phyloP scores from a whole-genome alignment of 2,888 invertebrate species.

The Lordiphosa fenestrarum region DNA sequence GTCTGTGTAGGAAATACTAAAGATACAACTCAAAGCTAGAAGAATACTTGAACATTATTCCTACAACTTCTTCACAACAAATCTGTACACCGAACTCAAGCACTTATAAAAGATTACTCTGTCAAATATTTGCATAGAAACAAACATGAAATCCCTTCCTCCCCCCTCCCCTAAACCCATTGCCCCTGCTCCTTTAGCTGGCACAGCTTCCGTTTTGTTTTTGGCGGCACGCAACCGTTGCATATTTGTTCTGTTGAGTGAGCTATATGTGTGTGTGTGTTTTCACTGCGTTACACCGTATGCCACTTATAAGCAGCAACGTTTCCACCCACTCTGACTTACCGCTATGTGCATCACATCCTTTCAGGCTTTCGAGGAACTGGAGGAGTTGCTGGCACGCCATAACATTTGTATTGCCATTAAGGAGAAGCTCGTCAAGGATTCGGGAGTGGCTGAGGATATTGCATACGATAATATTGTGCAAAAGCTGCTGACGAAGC shows the following conservation, averaged over 20 bases:
- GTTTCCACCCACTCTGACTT: too few species aligned
- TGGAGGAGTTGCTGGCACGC: constrained; percentile 91
- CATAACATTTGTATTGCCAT: constrained; percentile 95
- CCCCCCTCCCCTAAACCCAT: neutral
- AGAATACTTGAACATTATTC: too few species aligned
- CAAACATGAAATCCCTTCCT: neutral
- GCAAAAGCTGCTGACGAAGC: constrained; percentile 90
- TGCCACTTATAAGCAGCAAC: too few species aligned
- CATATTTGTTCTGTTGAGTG: constrained; percentile 27
- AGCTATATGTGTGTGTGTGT: constrained; percentile 25
- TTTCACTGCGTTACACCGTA: constrained; percentile 15
- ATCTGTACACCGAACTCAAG: too few species aligned
- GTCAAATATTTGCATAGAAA: too few species aligned
- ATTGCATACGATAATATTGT: constrained; percentile 94
- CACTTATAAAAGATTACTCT: too few species aligned
- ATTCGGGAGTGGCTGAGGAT: constrained; percentile 95
- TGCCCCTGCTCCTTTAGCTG: neutral
- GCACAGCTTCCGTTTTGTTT: constrained; percentile 1
- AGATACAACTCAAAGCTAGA: too few species aligned
- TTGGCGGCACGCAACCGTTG: constrained; percentile 3
- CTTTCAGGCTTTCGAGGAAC: constrained; percentile 93
- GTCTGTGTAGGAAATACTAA: too few species aligned
- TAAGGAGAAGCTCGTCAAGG: constrained; percentile 96
- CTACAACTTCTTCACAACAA: too few species aligned
- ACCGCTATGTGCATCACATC: constrained; percentile 2